A percentile compares a stretch with the other conserved stretches of the same genome.
These are phyloP conservation scores for Holacanthella duospinosa DNA, from an alignment of 2,888 invertebrate species.

Conservation along the genomic window DNA sequence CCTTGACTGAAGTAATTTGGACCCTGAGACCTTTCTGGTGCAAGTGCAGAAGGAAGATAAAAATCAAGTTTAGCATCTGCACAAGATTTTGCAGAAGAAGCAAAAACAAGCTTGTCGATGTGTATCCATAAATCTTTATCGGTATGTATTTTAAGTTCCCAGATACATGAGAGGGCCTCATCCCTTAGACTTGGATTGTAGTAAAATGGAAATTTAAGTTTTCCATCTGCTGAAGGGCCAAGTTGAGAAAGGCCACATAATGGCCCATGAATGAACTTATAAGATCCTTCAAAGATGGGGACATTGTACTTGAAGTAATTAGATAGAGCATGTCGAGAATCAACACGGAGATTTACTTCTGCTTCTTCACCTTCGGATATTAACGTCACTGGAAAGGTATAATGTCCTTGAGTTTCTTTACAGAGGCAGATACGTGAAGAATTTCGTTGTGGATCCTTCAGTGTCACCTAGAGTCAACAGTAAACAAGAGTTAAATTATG, in stretches of 20 bases:
- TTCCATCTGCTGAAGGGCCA: slow-evolving; percentile 68
- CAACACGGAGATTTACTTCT: slow-evolving; percentile 69
- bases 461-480: slow-evolving; percentile 15
- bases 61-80: slow-evolving; percentile 78
- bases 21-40: neutral
- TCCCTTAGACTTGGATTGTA: slow-evolving; percentile 33
- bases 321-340: slow-evolving; percentile 71
- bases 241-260: slow-evolving; percentile 73
- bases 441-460: slow-evolving; percentile 27
- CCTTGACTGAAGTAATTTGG: too few species aligned
- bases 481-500: neutral
- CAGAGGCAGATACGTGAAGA: slow-evolving; percentile 57
- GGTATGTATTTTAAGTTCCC: slow-evolving; percentile 54
- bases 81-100: slow-evolving; percentile 68
- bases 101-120: slow-evolving; percentile 50
- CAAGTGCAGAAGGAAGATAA: slow-evolving; percentile 45
- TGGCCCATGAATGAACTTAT: slow-evolving; percentile 73
- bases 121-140: slow-evolving; percentile 78
- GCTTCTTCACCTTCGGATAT: slow-evolving; percentile 70
- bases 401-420: slow-evolving; percentile 46
- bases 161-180: slow-evolving; percentile 35
- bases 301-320: slow-evolving; percentile 78
- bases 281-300: slow-evolving; percentile 73
- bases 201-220: slow-evolving; percentile 66
- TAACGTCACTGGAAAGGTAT: slow-evolving; percentile 43